These are phyloP conservation scores for Tetraneura akinire DNA, from an alignment of 1,140 invertebrate genomes.

Conservation along the genomic window DNA sequence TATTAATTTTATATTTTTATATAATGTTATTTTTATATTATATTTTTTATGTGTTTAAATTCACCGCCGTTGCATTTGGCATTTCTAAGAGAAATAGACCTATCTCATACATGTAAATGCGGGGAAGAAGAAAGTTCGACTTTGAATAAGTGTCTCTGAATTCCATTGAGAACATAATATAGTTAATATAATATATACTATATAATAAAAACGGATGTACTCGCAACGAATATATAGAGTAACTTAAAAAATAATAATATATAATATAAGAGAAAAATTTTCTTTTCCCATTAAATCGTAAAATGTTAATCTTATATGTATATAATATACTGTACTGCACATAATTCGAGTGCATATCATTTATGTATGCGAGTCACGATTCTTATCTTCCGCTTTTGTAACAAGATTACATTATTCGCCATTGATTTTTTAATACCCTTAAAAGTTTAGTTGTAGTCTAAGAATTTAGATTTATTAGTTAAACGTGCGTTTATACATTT, in stretches of 20 bases:
- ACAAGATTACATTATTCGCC: conserved; percentile 2
- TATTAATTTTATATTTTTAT: too few species aligned
- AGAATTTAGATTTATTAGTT: neutral
- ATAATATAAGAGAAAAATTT: neutral
- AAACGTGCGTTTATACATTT: neutral
- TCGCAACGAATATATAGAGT: too few species aligned
- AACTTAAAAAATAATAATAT: too few species aligned
- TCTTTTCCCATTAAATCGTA: conserved; percentile 27
- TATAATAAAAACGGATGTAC: too few species aligned
- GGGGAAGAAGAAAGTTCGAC: too few species aligned
- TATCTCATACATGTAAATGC: too few species aligned
- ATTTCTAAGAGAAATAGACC: too few species aligned
- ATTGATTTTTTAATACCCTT: conserved; percentile 6
- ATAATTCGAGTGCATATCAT: conserved; percentile 2
- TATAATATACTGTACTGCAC: neutral
- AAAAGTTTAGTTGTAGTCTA: neutral
- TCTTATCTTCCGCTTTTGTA: neutral
- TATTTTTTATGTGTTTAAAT: too few species aligned
- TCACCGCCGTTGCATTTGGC: too few species aligned
- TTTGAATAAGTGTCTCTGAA: neutral
- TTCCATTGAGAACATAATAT: too few species aligned
- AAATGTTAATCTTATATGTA: conserved; percentile 25
- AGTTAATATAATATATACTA: too few species aligned
- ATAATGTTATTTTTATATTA: too few species aligned
- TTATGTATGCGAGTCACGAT: neutral